Percentiles rank a stretch among this genome's conserved stretches.
phyloP scores from a whole-genome alignment of 2,113 vertebrate genomes.

The Agelaius tricolor region DNA sequence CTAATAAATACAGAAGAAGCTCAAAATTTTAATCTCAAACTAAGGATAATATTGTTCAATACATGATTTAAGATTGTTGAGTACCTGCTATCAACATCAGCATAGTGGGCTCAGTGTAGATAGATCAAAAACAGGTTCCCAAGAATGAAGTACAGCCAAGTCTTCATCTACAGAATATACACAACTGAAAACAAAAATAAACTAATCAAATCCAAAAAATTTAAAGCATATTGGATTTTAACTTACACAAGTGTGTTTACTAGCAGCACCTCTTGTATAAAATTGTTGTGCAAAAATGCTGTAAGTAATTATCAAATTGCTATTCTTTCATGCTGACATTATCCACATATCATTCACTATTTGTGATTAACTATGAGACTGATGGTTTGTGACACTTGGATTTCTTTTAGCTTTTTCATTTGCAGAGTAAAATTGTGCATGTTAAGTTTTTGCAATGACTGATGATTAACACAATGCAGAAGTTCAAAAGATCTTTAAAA shows the following conservation, averaged over 20 bases:
- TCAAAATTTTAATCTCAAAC: not conserved
- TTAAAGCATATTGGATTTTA: not conserved
- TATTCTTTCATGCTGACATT: not conserved
- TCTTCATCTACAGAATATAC: not conserved
- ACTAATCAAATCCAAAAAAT: accelerated
- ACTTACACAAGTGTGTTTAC: not conserved
- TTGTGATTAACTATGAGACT: not conserved
- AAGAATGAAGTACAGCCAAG: not conserved
- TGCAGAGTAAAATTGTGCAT: not conserved
- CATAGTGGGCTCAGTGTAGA: not conserved
- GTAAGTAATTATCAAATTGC: not conserved
- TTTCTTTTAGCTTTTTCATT: not conserved
- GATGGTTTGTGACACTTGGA: not conserved
- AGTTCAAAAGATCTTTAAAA: not conserved
- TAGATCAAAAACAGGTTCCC: not conserved
- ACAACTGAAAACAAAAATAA: not conserved
- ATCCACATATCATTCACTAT: not conserved
- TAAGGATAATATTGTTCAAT: not conserved
- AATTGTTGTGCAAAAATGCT: not conserved
- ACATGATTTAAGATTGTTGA: not conserved
- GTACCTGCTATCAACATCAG: not conserved
- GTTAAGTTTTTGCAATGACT: not conserved
- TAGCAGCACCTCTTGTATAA: not conserved
- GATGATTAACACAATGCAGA: not conserved
- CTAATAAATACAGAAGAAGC: not conserved